Conservation (phyloP, 92 coral and sea anemone species). For the Umimayanthus kanabou region DNA sequence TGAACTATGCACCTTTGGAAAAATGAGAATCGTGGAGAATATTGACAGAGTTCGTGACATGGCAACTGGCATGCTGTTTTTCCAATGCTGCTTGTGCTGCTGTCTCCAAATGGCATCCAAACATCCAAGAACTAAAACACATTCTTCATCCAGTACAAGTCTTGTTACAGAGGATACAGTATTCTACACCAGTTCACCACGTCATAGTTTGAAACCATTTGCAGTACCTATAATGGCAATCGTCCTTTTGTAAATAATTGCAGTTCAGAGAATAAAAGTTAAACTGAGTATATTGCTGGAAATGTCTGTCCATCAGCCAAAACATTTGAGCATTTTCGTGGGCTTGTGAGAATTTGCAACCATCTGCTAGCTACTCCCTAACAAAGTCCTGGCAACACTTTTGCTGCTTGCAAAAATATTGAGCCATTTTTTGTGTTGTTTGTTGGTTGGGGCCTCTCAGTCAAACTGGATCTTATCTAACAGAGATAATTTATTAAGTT, state of each 20-base stretch:
- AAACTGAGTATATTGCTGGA: neutral
- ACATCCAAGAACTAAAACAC: neutral
- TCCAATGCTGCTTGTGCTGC: neutral
- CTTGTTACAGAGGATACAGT: neutral
- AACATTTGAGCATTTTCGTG: too few relatives aligned
- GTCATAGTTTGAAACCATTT: neutral
- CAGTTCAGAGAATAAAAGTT: neutral
- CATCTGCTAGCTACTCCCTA: neutral
- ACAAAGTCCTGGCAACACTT: too few relatives aligned
- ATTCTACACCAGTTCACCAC: neutral
- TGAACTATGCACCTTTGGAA: constrained; percentile 96
- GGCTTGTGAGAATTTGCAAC: neutral
- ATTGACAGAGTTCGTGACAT: neutral
- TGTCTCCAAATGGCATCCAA: neutral
- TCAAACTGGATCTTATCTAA: too few relatives aligned
- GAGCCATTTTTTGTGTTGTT: too few relatives aligned
- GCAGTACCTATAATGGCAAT: neutral
- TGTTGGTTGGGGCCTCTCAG: too few relatives aligned
- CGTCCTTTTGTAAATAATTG: neutral
- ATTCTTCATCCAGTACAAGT: neutral
- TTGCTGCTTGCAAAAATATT: too few relatives aligned
- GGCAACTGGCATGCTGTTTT: neutral
- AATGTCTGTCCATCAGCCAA: neutral
- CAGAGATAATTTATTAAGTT: too few relatives aligned
- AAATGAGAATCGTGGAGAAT: constrained; percentile 40